Percentiles rank a stretch among this genome's conserved stretches.
Evolutionary conservation across 2,113 vertebrate genomes (phyloP).

Genomic region (Junco hyemalis): DNA sequence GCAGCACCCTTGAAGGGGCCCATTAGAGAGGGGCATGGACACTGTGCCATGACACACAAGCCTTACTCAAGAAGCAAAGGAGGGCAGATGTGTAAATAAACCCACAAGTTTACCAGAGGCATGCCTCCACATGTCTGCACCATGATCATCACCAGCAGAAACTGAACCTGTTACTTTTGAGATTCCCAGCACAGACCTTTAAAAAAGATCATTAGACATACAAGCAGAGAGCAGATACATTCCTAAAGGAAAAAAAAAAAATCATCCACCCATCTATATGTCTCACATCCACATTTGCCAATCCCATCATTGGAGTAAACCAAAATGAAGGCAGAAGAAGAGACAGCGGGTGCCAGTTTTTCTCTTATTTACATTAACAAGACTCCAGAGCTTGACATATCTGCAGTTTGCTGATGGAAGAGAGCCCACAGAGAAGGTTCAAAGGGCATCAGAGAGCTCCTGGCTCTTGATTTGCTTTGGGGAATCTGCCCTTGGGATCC

Average conservation of each 20-base stretch:
- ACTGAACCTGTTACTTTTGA: accelerated
- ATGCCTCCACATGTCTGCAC: not conserved
- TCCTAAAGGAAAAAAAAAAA: not conserved
- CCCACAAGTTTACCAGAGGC: not conserved
- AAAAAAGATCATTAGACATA: not conserved
- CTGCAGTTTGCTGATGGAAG: not conserved
- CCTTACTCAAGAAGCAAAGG: not conserved
- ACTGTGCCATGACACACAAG: not conserved
- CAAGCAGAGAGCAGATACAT: not conserved
- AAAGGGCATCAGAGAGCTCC: not conserved
- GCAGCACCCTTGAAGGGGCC: not conserved
- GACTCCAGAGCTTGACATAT: not conserved
- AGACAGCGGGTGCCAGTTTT: not conserved
- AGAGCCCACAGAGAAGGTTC: not conserved
- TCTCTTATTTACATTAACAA: not conserved
- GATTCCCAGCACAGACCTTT: not conserved
- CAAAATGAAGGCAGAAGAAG: not conserved
- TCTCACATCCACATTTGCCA: not conserved
- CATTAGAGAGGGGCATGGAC: not conserved
- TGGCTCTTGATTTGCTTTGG: not conserved
- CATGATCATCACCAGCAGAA: not conserved
- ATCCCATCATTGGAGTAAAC: not conserved
- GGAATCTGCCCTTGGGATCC: not conserved
- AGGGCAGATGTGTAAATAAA: not conserved
- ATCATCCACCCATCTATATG: not conserved